Base-by-base conservation (phyloP, 1,140 invertebrate genomes). In the Lepidurus packardi region DNA sequence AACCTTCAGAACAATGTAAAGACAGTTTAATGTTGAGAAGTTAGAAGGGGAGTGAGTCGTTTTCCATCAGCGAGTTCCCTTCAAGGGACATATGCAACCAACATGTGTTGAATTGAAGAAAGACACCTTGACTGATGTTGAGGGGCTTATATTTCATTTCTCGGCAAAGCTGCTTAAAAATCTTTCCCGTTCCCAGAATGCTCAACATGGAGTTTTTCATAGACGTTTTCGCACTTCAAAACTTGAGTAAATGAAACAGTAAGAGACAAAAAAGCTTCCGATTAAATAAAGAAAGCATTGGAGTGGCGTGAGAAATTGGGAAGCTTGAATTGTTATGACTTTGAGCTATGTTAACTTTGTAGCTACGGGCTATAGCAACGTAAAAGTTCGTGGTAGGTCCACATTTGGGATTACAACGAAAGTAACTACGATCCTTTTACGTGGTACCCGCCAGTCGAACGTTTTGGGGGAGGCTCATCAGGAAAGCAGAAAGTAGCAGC, bases 51-150 rank as follows among this genome's bases (percentile, higher is more conserved):
- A 65, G 53, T 65, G 53, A 65, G 16, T 65, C 53, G 21, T 65
- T 65, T 65, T 65, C 53, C 53, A 65, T 65, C 53, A 65, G 53
- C 53, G 53, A 65, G 53, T 65, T 65, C 53, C 53, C 53, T 65
- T 65, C 16, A 65, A 65, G 53, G 53, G 53, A 65, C 53, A 65
- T 65, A 65, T 65, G 53, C 53, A 11, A 21, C 53, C 13, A 65
- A 7, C 53, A 65, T 65, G 53, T 65, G 53, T 65, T 65, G 53
- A 65, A 65, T 65, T 9, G 53, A 65, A n/a, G 53, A 65, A 65
- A 65, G 53, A 65, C 53, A 65, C 53, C 53, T 65, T 65, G 16
- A 13, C 53, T 65, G 53, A 65, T 7, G 16, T 47, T 47, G 16
- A 65, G 7, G 21, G 53, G 16, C 53, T 65, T 7, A 21, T 65